These are phyloP conservation scores for Aricia agestis DNA, from an alignment of 1,140 invertebrate species.

Conservation along the genomic window DNA sequence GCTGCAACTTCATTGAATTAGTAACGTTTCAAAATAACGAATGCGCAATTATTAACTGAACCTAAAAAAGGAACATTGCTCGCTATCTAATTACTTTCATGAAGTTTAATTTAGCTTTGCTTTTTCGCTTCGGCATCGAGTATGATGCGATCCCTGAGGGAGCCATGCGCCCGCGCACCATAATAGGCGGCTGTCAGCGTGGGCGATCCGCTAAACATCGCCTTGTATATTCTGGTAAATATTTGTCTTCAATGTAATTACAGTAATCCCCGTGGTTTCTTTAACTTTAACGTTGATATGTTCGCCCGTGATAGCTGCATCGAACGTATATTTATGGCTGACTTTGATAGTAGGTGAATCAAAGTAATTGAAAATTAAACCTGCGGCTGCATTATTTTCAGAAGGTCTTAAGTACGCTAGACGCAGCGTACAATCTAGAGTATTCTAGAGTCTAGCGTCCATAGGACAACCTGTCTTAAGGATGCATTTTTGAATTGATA, in stretches of 20 bases:
- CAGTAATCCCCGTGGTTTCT: slow-evolving; percentile 45
- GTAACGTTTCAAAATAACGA: background rate
- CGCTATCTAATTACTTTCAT: slow-evolving; percentile 33
- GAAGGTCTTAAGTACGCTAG: background rate
- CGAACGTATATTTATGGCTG: background rate
- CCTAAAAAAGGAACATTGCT: background rate
- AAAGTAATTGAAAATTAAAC: background rate
- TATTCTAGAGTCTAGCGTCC: too few relatives aligned
- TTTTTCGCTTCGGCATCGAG: slow-evolving; percentile 26
- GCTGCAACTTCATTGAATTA: too few relatives aligned
- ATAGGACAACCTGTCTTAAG: too few relatives aligned
- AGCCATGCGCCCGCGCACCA: slow-evolving; percentile 38
- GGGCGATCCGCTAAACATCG: slow-evolving; percentile 58
- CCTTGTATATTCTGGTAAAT: slow-evolving; percentile 64
- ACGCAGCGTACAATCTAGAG: too few relatives aligned
- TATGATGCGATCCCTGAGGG: slow-evolving; percentile 41
- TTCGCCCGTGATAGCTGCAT: slow-evolving; percentile 12
- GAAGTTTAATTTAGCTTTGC: slow-evolving; percentile 32
- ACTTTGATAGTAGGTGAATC: slow-evolving; percentile 1
- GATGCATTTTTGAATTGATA: too few relatives aligned
- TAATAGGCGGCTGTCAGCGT: slow-evolving; percentile 60
- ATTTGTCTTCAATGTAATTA: slow-evolving; percentile 68
- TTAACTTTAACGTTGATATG: slow-evolving; percentile 30
- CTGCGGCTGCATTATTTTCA: background rate
- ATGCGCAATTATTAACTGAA: background rate